These are phyloP conservation scores for Myotis yumanensis DNA, from an alignment of 2,113 vertebrate genomes.

Conservation along the genomic window DNA sequence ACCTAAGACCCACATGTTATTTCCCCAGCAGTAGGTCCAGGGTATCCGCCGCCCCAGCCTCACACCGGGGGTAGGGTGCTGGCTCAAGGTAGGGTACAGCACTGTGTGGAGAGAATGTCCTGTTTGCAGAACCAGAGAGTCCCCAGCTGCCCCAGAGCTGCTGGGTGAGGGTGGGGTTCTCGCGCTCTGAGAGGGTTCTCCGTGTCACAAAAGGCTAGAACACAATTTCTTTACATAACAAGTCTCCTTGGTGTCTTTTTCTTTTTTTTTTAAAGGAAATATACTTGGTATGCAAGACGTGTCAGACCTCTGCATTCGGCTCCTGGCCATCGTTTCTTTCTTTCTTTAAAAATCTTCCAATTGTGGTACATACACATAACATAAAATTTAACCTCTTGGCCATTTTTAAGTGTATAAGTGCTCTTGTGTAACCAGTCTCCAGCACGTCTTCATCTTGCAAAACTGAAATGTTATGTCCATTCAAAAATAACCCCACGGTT, in stretches of 20 bases:
- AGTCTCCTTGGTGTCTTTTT: neutral
- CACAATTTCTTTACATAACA: neutral
- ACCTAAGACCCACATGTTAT: neutral
- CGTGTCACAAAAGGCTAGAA: neutral
- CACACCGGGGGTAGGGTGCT: neutral
- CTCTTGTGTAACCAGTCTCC: neutral
- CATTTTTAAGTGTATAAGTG: neutral
- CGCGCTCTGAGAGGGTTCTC: neutral
- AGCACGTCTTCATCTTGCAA: neutral
- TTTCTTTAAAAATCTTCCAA: neutral
- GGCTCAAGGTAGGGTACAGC: neutral
- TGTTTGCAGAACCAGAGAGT: neutral
- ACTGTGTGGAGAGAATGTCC: neutral
- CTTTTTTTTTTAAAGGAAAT: neutral
- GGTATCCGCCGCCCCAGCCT: fast-evolving
- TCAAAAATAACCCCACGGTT: neutral
- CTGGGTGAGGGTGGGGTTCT: neutral
- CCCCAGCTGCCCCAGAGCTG: neutral
- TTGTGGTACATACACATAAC: neutral
- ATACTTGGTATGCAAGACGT: neutral
- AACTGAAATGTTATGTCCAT: neutral
- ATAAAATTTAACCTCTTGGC: neutral
- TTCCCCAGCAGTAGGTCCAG: neutral
- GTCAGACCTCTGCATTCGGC: neutral
- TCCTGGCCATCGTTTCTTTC: neutral